A percentile compares a stretch with the other conserved stretches of the same genome.
Evolutionary conservation across 2,113 vertebrate species (phyloP).

Genomic region (Thermophis baileyi): DNA sequence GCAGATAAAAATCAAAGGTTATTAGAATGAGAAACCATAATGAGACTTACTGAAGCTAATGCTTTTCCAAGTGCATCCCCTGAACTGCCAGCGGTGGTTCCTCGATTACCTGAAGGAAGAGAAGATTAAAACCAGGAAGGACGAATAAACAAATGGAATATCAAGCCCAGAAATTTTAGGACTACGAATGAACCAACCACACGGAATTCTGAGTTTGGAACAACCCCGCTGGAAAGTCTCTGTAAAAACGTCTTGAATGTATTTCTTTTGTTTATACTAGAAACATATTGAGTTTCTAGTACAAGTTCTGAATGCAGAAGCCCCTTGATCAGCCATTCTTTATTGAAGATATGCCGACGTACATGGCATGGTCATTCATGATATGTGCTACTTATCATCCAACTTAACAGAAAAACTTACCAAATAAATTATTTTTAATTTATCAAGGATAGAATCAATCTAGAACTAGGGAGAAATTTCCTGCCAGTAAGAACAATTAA

Average conservation of each 20-base stretch:
- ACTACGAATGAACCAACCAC: not conserved
- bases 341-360: not conserved
- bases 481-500: not conserved
- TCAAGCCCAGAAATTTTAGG: not conserved
- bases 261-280: not conserved
- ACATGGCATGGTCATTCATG: not conserved
- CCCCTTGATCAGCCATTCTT: not conserved
- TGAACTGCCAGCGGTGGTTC: slow-evolving; percentile 88
- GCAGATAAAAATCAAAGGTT: not conserved
- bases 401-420: not conserved
- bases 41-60: slow-evolving; percentile 87
- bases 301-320: not conserved
- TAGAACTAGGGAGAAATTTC: not conserved
- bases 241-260: not conserved
- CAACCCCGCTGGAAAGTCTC: not conserved
- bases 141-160: not conserved
- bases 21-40: slow-evolving; percentile 68
- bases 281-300: not conserved
- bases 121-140: not conserved
- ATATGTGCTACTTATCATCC: not conserved
- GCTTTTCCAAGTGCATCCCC: slow-evolving; percentile 98
- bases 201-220: not conserved
- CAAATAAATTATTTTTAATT: not conserved
- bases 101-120: slow-evolving; percentile 77
- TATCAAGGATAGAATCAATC: not conserved